Evolutionary conservation across 2,113 vertebrate genomes (phyloP).

Genomic region (Lampris megalopsis): DNA sequence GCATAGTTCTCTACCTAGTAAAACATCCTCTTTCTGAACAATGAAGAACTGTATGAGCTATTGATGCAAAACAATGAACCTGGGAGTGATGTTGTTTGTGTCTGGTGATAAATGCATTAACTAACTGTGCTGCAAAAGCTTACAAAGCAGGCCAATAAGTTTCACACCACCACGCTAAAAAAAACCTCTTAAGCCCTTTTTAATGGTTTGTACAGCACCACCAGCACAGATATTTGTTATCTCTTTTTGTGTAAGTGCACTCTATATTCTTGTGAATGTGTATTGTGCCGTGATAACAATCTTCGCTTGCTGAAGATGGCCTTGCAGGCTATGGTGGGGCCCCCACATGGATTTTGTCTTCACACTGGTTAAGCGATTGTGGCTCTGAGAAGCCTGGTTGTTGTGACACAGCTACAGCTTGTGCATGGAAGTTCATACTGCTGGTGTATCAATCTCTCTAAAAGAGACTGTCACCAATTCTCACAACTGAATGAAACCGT

Average conservation of each 20-base stretch:
- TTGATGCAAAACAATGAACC: neutral
- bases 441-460: neutral
- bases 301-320: conserved; percentile 1
- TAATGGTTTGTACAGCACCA: conserved; percentile 11
- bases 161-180: conserved; percentile 14
- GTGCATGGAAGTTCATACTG: too few species aligned
- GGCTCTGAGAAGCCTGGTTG: too few species aligned
- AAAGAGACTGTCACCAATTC: neutral
- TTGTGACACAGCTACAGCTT: too few species aligned
- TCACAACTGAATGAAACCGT: too few species aligned
- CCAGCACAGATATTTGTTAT: neutral
- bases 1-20: too few species aligned
- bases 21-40: neutral
- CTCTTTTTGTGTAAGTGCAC: conserved; percentile 10
- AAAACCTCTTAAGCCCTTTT: conserved; percentile 2
- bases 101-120: neutral
- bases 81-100: neutral
- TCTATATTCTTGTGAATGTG: neutral
- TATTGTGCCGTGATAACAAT: conserved; percentile 3
- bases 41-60: neutral
- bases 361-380: neutral
- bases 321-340: conserved; percentile 18
- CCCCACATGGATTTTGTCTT: conserved; percentile 36
- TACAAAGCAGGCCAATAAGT: conserved; percentile 17
- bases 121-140: conserved; percentile 9